Percentiles rank a stretch among this genome's conserved stretches.
phyloP scores from a whole-genome alignment of 2,888 invertebrate genomes.

The Cactoblastis cactorum region DNA sequence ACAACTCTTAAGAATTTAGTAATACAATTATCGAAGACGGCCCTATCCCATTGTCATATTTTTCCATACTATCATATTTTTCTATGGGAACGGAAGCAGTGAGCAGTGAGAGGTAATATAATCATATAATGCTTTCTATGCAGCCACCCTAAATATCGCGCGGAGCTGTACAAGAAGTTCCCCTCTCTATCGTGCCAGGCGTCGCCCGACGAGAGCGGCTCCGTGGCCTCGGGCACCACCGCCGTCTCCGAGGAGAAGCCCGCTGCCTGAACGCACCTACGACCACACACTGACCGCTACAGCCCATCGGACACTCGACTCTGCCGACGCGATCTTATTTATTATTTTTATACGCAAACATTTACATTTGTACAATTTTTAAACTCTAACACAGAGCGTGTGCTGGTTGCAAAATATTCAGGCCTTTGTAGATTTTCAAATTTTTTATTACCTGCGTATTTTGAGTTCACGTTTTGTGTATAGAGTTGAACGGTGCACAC shows the following conservation, averaged over 20 bases:
- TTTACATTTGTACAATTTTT: slow-evolving; percentile 70
- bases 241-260: slow-evolving; percentile 84
- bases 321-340: slow-evolving; percentile 66
- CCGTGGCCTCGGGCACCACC: slow-evolving; percentile 84
- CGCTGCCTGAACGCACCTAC: slow-evolving; percentile 67
- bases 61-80: too few relatives aligned
- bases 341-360: slow-evolving; percentile 71
- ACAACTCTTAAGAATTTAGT: too few relatives aligned
- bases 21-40: too few relatives aligned
- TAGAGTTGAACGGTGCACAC: slow-evolving; percentile 74
- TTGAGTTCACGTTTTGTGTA: slow-evolving; percentile 70
- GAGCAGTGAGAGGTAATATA: too few relatives aligned
- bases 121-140: slow-evolving; percentile 23
- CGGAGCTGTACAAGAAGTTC: slow-evolving; percentile 87
- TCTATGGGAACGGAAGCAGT: too few relatives aligned
- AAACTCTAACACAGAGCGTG: slow-evolving; percentile 67
- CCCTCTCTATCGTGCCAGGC: slow-evolving; percentile 85
- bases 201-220: slow-evolving; percentile 80
- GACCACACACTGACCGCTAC: slow-evolving; percentile 22
- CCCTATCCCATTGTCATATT: too few relatives aligned
- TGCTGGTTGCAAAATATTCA: slow-evolving; percentile 65
- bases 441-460: slow-evolving; percentile 56
- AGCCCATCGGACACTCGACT: slow-evolving; percentile 48
- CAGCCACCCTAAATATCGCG: slow-evolving; percentile 89
- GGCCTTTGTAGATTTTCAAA: slow-evolving; percentile 28